Conservation (phyloP, 2,888 invertebrate genomes). For the Lucinisca nassula region DNA sequence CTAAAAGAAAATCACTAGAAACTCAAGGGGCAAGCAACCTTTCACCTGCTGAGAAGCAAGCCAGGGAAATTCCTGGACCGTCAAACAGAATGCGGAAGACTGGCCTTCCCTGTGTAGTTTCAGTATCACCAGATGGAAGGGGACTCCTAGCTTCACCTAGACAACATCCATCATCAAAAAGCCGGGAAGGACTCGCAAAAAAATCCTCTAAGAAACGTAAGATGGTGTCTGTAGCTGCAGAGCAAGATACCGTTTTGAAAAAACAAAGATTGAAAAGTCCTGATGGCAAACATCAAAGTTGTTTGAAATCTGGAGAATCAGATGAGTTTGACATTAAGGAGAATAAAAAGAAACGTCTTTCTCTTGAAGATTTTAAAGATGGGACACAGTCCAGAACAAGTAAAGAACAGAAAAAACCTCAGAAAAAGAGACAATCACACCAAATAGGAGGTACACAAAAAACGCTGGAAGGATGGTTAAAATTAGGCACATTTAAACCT, state of each 20-base stretch:
- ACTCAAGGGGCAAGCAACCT: neutral
- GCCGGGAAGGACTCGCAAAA: neutral
- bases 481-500: slow-evolving; percentile 3
- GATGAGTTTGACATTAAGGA: too few species aligned
- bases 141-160: neutral
- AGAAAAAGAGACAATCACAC: slow-evolving; percentile 15
- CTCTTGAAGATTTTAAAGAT: slow-evolving; percentile 6
- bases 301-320: neutral
- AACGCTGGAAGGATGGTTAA: slow-evolving; percentile 8
- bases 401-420: neutral
- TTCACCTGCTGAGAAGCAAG: slow-evolving; percentile 37
- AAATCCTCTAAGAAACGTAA: neutral
- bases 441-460: slow-evolving; percentile 31
- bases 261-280: neutral
- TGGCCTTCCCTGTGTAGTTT: slow-evolving; percentile 28
- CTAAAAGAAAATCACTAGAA: slow-evolving; percentile 22
- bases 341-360: neutral
- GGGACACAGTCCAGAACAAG: neutral
- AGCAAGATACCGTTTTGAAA: neutral
- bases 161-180: neutral
- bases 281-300: neutral
- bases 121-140: slow-evolving; percentile 1
- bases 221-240: neutral
- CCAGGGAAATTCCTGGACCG: slow-evolving; percentile 60
- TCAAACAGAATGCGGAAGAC: slow-evolving; percentile 40